These are phyloP conservation scores for Entelurus aequoreus DNA, from an alignment of 2,113 vertebrate genomes.

Conservation along the genomic window DNA sequence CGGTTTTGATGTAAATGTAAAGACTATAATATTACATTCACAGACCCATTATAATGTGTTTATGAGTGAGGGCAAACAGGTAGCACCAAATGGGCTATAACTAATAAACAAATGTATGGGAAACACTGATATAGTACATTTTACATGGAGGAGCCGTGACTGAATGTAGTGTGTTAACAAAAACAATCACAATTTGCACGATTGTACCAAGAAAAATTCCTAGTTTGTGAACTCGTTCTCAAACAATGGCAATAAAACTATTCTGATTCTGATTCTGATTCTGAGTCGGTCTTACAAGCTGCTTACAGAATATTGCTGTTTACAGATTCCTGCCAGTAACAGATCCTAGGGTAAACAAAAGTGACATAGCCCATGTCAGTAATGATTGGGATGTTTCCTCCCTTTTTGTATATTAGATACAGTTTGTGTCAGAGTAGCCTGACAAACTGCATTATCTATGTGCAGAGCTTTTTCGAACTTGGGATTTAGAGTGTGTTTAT, in stretches of 20 bases:
- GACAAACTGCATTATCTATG: neutral
- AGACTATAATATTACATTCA: no score
- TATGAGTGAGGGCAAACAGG: no score
- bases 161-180: no score
- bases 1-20: no score
- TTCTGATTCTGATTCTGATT: no score
- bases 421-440: constrained; percentile 2
- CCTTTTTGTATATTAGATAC: neutral
- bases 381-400: constrained; percentile 3
- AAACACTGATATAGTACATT: no score
- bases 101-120: no score
- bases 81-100: no score
- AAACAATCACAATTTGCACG: no score
- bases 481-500: neutral
- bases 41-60: no score
- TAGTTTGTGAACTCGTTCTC: constrained; percentile 1
- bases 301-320: neutral
- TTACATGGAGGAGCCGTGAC: no score
- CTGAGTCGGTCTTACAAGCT: neutral
- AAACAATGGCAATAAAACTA: constrained; percentile 55
- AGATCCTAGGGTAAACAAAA: constrained; percentile 1
- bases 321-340: neutral
- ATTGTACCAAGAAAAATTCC: no score
- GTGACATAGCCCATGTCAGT: neutral
- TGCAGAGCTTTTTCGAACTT: neutral